A percentile compares a stretch with the other conserved stretches of the same genome.
Evolutionary conservation across 2,888 invertebrate species (phyloP).

Genomic region (Tridacna gigas): DNA sequence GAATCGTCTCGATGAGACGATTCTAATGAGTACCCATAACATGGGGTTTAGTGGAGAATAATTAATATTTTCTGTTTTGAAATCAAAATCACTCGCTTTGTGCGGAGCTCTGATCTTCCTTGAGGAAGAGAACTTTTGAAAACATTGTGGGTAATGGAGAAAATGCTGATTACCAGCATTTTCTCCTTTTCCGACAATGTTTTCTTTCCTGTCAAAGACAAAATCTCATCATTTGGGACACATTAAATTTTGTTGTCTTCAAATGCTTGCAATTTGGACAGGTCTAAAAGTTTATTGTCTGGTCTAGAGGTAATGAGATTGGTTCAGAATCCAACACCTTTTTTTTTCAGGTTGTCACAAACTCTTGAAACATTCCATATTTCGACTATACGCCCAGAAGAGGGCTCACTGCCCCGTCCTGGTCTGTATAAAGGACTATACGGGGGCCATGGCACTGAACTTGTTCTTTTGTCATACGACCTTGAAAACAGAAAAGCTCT

Average conservation of each 20-base stretch:
- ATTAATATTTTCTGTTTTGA: no score
- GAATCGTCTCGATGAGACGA: no score
- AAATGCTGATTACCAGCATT: background rate
- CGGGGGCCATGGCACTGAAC: slow-evolving; percentile 81
- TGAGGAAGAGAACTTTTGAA: background rate
- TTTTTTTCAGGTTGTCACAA: slow-evolving; percentile 11
- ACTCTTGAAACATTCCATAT: slow-evolving; percentile 12
- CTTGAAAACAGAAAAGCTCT: slow-evolving; percentile 61
- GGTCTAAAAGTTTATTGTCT: no score
- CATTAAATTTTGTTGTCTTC: no score
- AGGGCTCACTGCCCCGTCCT: slow-evolving; percentile 58
- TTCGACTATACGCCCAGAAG: slow-evolving; percentile 9
- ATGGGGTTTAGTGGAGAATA: no score
- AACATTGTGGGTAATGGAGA: background rate
- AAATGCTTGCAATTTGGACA: no score
- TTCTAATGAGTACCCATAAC: no score
- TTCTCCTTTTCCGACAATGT: background rate
- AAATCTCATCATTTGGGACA: no score
- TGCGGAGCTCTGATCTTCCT: no score
- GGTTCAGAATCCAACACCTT: background rate
- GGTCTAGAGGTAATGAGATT: background rate
- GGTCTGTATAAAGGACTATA: slow-evolving; percentile 83
- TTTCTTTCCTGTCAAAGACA: background rate
- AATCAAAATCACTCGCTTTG: no score
- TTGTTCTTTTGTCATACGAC: slow-evolving; percentile 75